Evolutionary conservation across 2,888 invertebrate species (phyloP), one percentile per base, ranked within the genome.

Genomic region (Conistra vaccinii): DNA sequence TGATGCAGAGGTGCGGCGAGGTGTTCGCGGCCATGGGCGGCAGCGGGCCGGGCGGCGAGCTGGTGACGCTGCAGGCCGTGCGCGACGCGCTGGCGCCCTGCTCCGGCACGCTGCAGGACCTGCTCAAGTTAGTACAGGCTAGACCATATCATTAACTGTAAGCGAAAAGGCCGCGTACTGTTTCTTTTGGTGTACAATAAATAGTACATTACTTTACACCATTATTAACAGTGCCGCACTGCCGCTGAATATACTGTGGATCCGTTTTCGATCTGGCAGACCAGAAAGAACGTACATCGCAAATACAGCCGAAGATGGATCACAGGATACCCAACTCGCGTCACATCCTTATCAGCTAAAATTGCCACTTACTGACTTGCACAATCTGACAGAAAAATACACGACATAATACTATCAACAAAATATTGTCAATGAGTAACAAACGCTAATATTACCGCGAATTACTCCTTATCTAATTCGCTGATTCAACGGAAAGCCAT

Each of bases 1-100:
- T 29, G 48, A 6, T 17, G 0, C 89, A 96, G 96, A 86, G 96
- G 12, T 96, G 96, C 86, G 92, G 95, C 80, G 96, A 96, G 80
- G 96, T 96, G 80, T 96, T 96, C 89, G 96, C 96, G 69, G 96
- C 96, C 55, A 95, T 96, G 95, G 96, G 96, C 57, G 96, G 96
- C 78, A 89, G 89, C 71, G 90, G 91, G 10, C 66, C 90, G 9
- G 85, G 89, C 71, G 92, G 91, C 10, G 94, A 94, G 79, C 88
- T 94, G 23, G 95, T 96, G 14, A 90, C 96, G 39, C 87, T 96
- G 73, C 96, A 96, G 75, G 94, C 95, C 0, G 96, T 96, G 51
- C 91, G 96, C 6, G 96, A 96, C 87, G 96, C 96, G 2, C 92
- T 96, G 94, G 94, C 95, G 39, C 96, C 96, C 1, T 94, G 94